phyloP scores from a whole-genome alignment of 2,888 invertebrate species.

The Abrostola triplasia region DNA sequence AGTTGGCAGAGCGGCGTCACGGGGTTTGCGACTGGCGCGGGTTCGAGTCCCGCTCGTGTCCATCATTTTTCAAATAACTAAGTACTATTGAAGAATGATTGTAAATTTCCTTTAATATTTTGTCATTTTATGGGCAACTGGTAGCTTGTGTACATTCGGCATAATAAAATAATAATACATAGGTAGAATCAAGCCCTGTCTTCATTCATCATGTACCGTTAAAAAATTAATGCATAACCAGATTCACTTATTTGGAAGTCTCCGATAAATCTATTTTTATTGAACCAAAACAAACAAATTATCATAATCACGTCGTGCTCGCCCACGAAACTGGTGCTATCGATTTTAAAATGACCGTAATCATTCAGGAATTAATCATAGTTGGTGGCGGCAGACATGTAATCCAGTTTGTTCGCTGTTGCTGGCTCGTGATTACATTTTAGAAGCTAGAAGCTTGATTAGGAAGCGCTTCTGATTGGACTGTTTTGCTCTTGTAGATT shows the following conservation, averaged over 20 bases:
- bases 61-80: no score
- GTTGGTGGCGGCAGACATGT: conserved; percentile 31
- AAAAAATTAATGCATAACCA: not conserved
- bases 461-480: conserved; percentile 32
- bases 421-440: conserved; percentile 40
- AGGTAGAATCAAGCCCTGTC: not conserved
- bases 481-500: conserved; percentile 25
- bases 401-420: conserved; percentile 42
- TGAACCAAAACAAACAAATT: conserved; percentile 39
- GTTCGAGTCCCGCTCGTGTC: no score
- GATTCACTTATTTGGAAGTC: not conserved
- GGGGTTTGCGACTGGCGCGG: no score
- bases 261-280: conserved; percentile 2
- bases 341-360: conserved; percentile 54
- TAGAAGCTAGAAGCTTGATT: conserved; percentile 38
- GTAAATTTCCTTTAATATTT: no score
- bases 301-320: not conserved
- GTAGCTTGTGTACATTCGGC: no score
- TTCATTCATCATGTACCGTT: conserved; percentile 5
- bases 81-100: no score
- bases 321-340: conserved; percentile 34
- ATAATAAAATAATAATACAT: no score
- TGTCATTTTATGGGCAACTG: no score
- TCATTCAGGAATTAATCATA: conserved; percentile 49
- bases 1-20: no score